phyloP scores from a whole-genome alignment of 2,797 vertebrate genomes.

The Furcifer pardalis region DNA sequence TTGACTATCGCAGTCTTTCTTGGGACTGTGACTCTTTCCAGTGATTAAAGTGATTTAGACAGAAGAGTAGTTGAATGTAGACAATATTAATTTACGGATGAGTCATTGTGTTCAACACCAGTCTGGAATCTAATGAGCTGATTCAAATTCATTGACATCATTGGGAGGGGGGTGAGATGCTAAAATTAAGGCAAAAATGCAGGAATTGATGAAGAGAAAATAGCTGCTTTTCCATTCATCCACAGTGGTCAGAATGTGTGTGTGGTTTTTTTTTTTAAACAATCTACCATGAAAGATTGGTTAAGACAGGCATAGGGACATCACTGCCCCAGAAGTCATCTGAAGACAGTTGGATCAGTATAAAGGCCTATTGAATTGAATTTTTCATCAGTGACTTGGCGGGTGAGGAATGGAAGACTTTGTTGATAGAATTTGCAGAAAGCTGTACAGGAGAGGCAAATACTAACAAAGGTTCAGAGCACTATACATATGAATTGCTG shows the following conservation, averaged over 20 bases:
- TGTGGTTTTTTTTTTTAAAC: too few species aligned
- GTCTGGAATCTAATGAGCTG: constrained; percentile 76
- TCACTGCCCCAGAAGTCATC: neutral
- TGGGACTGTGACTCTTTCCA: constrained; percentile 63
- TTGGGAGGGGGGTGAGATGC: constrained; percentile 56
- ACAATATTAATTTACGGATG: constrained; percentile 78
- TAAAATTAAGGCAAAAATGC: constrained; percentile 49
- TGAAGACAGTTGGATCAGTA: neutral
- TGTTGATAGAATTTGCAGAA: neutral
- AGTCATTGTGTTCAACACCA: constrained; percentile 74
- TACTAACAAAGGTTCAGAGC: neutral
- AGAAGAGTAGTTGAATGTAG: constrained; percentile 68
- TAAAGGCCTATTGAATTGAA: neutral
- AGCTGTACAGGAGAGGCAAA: too few species aligned
- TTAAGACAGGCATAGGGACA: fast-evolving
- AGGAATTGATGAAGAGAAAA: constrained; percentile 49
- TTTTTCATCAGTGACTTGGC: neutral
- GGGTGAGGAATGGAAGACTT: neutral
- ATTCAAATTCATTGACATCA: constrained; percentile 79
- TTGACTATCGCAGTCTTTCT: constrained; percentile 66
- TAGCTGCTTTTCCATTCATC: constrained; percentile 31
- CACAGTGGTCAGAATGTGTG: neutral
- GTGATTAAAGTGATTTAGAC: constrained; percentile 74
- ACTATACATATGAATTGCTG: neutral
- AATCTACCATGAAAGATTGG: constrained; percentile 12